A percentile compares a stretch with the other conserved stretches of the same genome.
phyloP scores from a whole-genome alignment of 1,140 invertebrate genomes.

The Tetramorium simillimum region DNA sequence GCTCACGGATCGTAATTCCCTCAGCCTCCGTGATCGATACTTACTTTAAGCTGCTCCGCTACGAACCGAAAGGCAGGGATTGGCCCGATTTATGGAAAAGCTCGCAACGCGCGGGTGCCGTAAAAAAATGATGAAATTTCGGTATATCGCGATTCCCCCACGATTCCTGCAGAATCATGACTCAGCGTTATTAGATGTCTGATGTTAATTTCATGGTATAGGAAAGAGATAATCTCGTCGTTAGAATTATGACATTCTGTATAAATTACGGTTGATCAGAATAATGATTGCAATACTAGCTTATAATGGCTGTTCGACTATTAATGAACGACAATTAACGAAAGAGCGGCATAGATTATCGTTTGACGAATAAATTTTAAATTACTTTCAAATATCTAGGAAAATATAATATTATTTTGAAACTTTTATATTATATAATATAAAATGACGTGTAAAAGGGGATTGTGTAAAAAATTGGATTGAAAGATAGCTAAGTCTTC shows the following conservation, averaged over 20 bases:
- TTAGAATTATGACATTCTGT: neutral
- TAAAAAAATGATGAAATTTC: constrained; percentile 49
- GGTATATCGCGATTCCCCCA: neutral
- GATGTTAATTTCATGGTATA: constrained; percentile 9
- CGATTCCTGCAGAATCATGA: neutral
- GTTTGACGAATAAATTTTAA: neutral
- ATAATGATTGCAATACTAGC: constrained; percentile 4
- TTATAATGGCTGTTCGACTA: neutral
- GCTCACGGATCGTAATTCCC: constrained; percentile 79
- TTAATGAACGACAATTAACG: constrained; percentile 8
- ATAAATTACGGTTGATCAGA: constrained; percentile 12
- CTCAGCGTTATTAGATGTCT: neutral
- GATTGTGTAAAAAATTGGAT: neutral
- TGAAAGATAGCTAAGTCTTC: neutral
- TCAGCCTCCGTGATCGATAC: constrained; percentile 77
- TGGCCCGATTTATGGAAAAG: constrained; percentile 38
- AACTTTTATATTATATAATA: neutral
- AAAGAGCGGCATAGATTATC: neutral
- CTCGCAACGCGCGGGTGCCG: constrained; percentile 39
- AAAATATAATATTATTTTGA: neutral
- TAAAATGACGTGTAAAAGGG: neutral
- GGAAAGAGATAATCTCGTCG: neutral
- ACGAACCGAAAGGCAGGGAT: constrained; percentile 58
- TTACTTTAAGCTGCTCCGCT: constrained; percentile 72
- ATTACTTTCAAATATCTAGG: neutral